Base-by-base conservation (phyloP, 2,888 invertebrate species). In the Atherix ibis region DNA sequence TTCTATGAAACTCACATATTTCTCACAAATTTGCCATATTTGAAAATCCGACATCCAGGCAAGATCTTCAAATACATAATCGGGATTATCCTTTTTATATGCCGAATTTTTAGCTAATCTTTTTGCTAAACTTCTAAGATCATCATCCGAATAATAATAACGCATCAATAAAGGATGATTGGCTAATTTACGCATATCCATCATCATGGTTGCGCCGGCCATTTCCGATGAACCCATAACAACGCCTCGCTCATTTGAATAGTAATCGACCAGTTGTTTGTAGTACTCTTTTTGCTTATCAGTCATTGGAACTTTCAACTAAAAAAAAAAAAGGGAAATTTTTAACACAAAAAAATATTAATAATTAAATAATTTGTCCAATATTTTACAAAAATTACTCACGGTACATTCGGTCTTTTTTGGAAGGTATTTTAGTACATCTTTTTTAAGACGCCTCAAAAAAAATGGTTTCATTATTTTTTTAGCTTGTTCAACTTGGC, bases 391-490 rank as follows among this genome's bases (percentile, higher is more conserved):
- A n/a, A n/a, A n/a, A n/a, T n/a, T 14, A 27, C 62, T 52, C 32
- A 78, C 67, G 2, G 79, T 68, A 32, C 70, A 63, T 41, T 88
- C 83, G 3, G 66, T 70, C 62, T 95, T 97, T 46, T 68, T 62
- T 0, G 95, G 95, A 47, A 97, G 61, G 58, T 88, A 83, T 37
- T 75, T 72, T 0, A 88, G 65, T 0, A 92, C 92, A 46, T 92
- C 87, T 15, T 70, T 63, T 59, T 95, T 95, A 30, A 94, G 63
- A 37, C 97, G 66, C 13, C 95, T 66, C 28, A 97, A 65, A 3
- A 95, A 76, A 56, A 97, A 97, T 0, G 97, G 97, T 55, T 83
- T 84, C 83, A 97, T 91, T 44, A 97, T 94, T 32, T 80, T 70
- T 54, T 95, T 94, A 0, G 95, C 95, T 50, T 92, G 85, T 10